A percentile compares a stretch with the other conserved stretches of the same genome.
These are phyloP conservation scores for Pelvicachromis taeniatus DNA, from an alignment of 2,113 vertebrate species.

Conservation along the genomic window DNA sequence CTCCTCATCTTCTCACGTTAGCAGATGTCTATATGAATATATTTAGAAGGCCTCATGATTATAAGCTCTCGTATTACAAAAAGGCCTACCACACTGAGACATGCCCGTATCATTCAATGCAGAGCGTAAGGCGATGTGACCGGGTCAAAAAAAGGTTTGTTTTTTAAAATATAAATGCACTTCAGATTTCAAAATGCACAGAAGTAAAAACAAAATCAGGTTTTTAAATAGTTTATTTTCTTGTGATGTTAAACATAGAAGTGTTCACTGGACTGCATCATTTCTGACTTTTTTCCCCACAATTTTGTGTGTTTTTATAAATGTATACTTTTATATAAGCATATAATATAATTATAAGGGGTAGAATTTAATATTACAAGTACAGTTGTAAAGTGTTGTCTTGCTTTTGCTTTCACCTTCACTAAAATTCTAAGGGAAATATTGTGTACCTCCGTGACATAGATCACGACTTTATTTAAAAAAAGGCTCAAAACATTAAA, in stretches of 20 bases:
- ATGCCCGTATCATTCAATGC: neutral
- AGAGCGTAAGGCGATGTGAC: neutral
- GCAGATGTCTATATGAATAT: conserved; percentile 8
- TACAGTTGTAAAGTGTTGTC: neutral
- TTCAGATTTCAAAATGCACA: neutral
- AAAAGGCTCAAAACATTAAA: neutral
- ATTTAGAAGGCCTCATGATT: neutral
- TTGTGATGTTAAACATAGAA: neutral
- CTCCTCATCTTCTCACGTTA: neutral
- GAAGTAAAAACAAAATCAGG: neutral
- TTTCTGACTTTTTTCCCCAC: neutral
- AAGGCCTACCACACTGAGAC: neutral
- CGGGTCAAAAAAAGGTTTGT: neutral
- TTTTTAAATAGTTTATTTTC: neutral
- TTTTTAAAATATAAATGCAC: neutral
- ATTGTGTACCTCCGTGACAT: neutral
- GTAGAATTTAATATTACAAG: neutral
- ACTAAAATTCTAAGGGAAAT: neutral
- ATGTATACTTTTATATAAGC: neutral
- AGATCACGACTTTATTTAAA: neutral
- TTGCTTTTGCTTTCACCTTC: neutral
- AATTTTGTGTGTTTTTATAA: neutral
- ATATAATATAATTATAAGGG: neutral
- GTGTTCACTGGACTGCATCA: neutral
- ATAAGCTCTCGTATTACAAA: neutral